Conservation (phyloP, 2,113 vertebrate species). For the Terrapene triunguis region DNA sequence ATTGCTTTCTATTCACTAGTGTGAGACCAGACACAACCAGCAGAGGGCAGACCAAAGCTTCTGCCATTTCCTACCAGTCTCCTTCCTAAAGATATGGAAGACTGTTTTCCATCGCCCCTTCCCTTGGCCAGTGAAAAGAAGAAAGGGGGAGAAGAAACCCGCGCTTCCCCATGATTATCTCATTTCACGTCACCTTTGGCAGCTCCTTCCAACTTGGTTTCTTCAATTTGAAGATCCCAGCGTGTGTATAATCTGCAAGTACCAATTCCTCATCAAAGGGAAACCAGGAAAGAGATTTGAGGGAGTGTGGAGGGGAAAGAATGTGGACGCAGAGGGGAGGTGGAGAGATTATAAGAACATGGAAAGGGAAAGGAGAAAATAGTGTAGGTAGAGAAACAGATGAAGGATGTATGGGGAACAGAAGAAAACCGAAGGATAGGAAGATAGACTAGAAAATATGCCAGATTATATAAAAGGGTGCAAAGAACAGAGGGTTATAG, state of each 20-base stretch:
- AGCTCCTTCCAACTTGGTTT: not conserved
- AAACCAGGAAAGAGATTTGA: not conserved
- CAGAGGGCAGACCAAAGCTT: rapidly evolving
- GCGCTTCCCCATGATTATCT: not conserved
- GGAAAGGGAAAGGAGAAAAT: not conserved
- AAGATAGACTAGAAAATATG: too few species aligned
- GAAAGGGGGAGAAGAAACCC: not conserved
- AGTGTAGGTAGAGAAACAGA: not conserved
- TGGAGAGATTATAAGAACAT: not conserved
- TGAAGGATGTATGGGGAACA: not conserved
- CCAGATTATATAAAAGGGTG: too few species aligned
- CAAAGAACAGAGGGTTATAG: too few species aligned
- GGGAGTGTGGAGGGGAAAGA: not conserved
- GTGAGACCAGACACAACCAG: not conserved
- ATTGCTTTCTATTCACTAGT: not conserved
- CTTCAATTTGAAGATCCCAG: not conserved
- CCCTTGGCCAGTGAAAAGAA: not conserved
- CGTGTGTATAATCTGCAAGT: not conserved
- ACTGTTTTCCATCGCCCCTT: not conserved
- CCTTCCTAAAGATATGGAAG: not conserved
- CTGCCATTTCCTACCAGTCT: not conserved
- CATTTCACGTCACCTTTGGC: not conserved
- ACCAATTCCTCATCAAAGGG: not conserved
- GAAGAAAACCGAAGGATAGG: not conserved
- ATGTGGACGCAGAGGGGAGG: not conserved